Evolutionary conservation across 2,113 vertebrate species (phyloP).

Genomic region (Amblyopsis rosae): DNA sequence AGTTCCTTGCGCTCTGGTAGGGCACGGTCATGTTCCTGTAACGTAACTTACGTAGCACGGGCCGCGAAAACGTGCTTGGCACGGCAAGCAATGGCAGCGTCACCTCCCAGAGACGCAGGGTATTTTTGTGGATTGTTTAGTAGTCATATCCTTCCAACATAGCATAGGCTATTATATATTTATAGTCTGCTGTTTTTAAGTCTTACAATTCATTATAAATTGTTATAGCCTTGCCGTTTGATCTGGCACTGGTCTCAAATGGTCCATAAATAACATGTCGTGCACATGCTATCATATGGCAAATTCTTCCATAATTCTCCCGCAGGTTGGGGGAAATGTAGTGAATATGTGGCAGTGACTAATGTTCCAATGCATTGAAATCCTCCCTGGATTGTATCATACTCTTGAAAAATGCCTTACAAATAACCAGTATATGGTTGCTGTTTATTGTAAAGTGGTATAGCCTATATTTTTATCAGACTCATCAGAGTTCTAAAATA

Average conservation of each 20-base stretch:
- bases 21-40: slow-evolving; percentile 22
- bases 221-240: background rate
- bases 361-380: slow-evolving; percentile 11
- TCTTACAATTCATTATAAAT: background rate
- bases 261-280: background rate
- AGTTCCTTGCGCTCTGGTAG: slow-evolving; percentile 56
- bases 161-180: background rate
- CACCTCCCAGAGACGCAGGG: slow-evolving; percentile 23
- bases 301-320: slow-evolving; percentile 3
- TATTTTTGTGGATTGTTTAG: slow-evolving; percentile 4
- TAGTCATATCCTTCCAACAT: background rate
- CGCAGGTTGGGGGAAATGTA: slow-evolving; percentile 9
- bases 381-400: slow-evolving; percentile 26
- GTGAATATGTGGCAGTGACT: background rate
- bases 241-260: background rate
- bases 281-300: background rate
- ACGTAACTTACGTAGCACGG: too few relatives aligned
- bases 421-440: slow-evolving; percentile 27
- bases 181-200: slow-evolving; percentile 18
- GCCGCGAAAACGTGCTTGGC: slow-evolving; percentile 22
- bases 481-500: too few relatives aligned
- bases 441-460: slow-evolving; percentile 15
- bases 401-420: slow-evolving; percentile 56
- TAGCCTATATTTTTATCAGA: background rate
- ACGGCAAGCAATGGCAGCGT: slow-evolving; percentile 25